These are phyloP conservation scores for Tetranychus piercei DNA, from an alignment of 2,888 invertebrate species.

Conservation along the genomic window DNA sequence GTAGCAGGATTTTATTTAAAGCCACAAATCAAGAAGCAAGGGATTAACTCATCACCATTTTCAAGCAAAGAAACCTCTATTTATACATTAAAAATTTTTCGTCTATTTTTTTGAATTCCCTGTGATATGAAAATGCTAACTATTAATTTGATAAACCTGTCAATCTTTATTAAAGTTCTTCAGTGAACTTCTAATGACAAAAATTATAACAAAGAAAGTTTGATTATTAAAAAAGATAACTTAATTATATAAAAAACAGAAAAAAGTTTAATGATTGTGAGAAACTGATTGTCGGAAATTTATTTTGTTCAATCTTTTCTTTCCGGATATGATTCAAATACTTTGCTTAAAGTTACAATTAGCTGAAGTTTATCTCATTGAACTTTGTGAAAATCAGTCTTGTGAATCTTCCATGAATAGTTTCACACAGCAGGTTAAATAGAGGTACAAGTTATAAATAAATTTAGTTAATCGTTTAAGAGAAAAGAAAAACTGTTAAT, in stretches of 20 bases:
- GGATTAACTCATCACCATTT: background rate
- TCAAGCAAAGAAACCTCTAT: background rate
- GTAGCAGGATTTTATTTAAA: conserved; percentile 3
- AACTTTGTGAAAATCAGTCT: too few relatives aligned
- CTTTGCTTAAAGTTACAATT: too few relatives aligned
- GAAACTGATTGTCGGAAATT: too few relatives aligned
- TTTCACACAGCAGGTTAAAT: too few relatives aligned
- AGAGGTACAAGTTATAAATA: too few relatives aligned
- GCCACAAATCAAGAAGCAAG: background rate
- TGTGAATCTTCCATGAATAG: too few relatives aligned
- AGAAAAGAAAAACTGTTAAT: too few relatives aligned
- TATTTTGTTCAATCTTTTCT: too few relatives aligned
- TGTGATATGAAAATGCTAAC: background rate
- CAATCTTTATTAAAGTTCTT: background rate
- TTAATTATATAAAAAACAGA: background rate
- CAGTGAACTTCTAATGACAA: background rate
- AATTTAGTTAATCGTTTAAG: too few relatives aligned
- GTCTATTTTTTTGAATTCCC: background rate
- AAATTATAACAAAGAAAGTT: background rate
- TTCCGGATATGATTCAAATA: too few relatives aligned
- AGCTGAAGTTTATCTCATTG: too few relatives aligned
- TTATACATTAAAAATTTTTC: background rate
- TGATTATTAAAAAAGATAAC: background rate
- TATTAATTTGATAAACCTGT: background rate
- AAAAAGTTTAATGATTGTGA: background rate